Base-by-base conservation (phyloP, 1,140 invertebrate genomes). In the Parasteatoda tepidariorum region DNA sequence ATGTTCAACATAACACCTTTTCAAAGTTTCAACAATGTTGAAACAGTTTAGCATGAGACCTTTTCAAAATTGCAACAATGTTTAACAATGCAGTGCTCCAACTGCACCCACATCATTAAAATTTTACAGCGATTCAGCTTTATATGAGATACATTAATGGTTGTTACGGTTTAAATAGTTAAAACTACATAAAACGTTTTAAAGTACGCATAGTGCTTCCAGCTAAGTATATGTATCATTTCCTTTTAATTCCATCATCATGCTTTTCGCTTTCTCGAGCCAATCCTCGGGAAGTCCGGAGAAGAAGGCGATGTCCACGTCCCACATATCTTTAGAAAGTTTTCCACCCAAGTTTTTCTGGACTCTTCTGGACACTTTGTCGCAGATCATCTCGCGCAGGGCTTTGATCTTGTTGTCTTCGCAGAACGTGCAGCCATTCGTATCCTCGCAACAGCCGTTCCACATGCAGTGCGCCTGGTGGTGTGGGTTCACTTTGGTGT, bases 381-480 rank as follows among this genome's bases (percentile, higher is more conserved):
- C 81, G 41, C 81, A 83, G 1, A 83, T 22, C 81, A 83, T 83
- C 28, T 83, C 81, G 0, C 59, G 3, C 38, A 83, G 24, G 4
- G 81, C 81, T 11, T 54, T 57, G 9, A 15, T 41, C 28, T 28
- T 73, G 2, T 55, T 18, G 6, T 66, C 30, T 3, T 64, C 68
- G 13, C 59, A 83, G 28, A 22, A 70, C 0, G 11, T 34, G 28
- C 24, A 38, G n/a, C n/a, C n/a, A 5, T 9, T 13, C 3, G 3
- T 30, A 31, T 18, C 15, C 18, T 22, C 26, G 15, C 24, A 38
- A 3, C 34, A 34, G 0, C 71, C 33, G 24, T 66, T 38, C 81
- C 81, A 83, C 6, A 83, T 1, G n/a, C 57, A 55, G 38, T 83
- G 57, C 0, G 68, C 81, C 41, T 83, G 81, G 30, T 83, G 81